Evolutionary conservation across 2,797 vertebrate species (phyloP).

Genomic region (Myoxocephalus aenaeus): DNA sequence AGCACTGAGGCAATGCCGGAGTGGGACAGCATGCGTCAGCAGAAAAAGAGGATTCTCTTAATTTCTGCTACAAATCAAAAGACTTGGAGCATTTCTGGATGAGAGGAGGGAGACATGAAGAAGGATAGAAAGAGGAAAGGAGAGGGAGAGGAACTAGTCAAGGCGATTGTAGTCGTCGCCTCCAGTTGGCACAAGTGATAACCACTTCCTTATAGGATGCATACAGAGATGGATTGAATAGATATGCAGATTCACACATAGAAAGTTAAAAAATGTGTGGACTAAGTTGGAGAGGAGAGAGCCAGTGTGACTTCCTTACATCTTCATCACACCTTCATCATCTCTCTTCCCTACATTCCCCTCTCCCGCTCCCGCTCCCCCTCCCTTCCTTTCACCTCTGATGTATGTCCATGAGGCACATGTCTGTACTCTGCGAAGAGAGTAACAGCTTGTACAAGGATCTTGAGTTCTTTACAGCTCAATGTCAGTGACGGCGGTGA

Average conservation of each 20-base stretch:
- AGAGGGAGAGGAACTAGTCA: constrained; percentile 33
- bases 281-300: constrained; percentile 23
- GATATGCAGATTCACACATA: constrained; percentile 43
- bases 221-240: constrained; percentile 45
- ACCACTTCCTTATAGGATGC: constrained; percentile 46
- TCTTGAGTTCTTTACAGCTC: constrained; percentile 36
- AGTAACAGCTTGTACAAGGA: constrained; percentile 35
- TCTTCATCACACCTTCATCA: constrained; percentile 44
- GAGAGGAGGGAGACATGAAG: constrained; percentile 60
- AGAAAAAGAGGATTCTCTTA: constrained; percentile 82
- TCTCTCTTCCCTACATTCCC: constrained; percentile 16
- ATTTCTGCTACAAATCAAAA: constrained; percentile 84
- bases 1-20: constrained; percentile 71
- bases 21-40: constrained; percentile 79
- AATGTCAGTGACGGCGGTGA: constrained; percentile 13
- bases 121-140: constrained; percentile 44
- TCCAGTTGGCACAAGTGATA: constrained; percentile 49
- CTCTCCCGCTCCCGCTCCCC: neutral
- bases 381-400: constrained; percentile 21
- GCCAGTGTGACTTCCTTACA: constrained; percentile 22
- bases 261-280: constrained; percentile 40
- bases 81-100: constrained; percentile 73
- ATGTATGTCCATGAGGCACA: constrained; percentile 45
- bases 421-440: constrained; percentile 29
- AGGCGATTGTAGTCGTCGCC: constrained; percentile 43